Evolutionary conservation across 2,888 invertebrate genomes (phyloP).

Genomic region (Nephrotoma guestfalica): DNA sequence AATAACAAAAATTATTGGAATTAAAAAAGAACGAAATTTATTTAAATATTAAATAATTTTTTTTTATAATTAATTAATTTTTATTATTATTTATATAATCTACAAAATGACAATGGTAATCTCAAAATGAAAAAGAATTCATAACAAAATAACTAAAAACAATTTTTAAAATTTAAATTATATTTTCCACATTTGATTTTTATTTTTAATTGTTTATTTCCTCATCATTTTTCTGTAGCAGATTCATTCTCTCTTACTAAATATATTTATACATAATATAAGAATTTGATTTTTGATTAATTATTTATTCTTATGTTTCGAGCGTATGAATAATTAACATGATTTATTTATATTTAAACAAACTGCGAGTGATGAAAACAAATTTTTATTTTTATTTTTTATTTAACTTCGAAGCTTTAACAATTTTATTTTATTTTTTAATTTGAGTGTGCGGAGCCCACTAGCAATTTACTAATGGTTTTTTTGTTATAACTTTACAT

Average conservation of each 20-base stretch:
- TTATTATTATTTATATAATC: neutral
- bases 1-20: neutral
- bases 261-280: neutral
- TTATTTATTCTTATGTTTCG: neutral
- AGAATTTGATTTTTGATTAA: slow-evolving; percentile 5
- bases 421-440: neutral
- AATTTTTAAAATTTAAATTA: neutral
- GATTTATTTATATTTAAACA: neutral
- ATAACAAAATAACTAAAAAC: slow-evolving; percentile 7
- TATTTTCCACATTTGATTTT: slow-evolving; percentile 2
- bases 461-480: neutral
- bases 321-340: neutral
- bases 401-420: neutral
- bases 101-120: slow-evolving; percentile 9
- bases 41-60: neutral
- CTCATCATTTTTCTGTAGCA: neutral
- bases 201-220: slow-evolving; percentile 7
- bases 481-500: neutral
- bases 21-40: neutral
- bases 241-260: slow-evolving; percentile 1
- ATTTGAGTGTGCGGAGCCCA: neutral
- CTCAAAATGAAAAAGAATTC: neutral
- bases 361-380: neutral
- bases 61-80: neutral
- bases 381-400: neutral